Evolutionary conservation across 2,888 invertebrate species (phyloP), one percentile per base, ranked within the genome.

Genomic region (Pollenia amentaria): DNA sequence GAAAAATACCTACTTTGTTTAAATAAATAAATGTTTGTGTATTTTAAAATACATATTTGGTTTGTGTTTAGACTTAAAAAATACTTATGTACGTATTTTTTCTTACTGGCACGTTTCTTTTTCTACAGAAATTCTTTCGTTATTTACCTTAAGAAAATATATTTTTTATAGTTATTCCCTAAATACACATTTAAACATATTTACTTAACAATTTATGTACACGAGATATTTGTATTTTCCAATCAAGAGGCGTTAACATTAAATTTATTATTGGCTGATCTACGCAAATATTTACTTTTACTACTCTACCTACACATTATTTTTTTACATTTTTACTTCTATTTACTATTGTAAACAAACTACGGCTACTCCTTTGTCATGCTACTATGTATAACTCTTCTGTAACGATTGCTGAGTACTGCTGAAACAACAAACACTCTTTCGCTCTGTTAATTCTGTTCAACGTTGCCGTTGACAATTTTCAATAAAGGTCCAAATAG

Each of bases 251-350:
- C 65, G 70, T 77, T 72, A 83, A 77, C 48, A 65, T 40, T 48
- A 21, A 77, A 77, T 70, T 83, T 72, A 77, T 65, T 72, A 55
- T 57, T 42, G 75, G 11, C 51, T 67, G 51, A 29, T 67, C 16
- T 67, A 67, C 8, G 44, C 69, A 82, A 82, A 82, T 82, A 82
- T 82, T 82, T 81, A 55, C 60, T 29, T 69, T 60, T 38, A 60
- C 57, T 40, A 21, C 4, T 29, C 21, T 16, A 21, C 38, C 21
- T 16, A 21, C 38, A 69, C 60, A 69, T 21, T 21, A 51, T 73
- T 73, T 73, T 21, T 55, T 73, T 12, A 12, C 18, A 46, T 12
- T 21, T 12, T 40, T 48, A 11, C 62, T 44, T 6, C 12, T 40
- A 38, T 64, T 70, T 51, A 80, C 16, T 21, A 16, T 40, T 64